Conservation (phyloP, 92 coral and sea anemone species). For the Zoanthus solanderi region DNA sequence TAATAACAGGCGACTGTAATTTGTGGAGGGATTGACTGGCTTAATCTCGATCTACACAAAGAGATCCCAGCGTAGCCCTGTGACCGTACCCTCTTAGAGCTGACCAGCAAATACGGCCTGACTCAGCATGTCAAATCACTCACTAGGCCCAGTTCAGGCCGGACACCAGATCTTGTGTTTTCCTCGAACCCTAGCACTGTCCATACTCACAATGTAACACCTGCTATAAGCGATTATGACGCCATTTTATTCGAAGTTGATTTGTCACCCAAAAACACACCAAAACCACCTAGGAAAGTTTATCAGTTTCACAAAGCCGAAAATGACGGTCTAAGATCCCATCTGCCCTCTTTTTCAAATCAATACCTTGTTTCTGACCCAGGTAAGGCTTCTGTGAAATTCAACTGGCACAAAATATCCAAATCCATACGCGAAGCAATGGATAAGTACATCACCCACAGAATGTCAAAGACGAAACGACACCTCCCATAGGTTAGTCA, state of each 20-base stretch:
- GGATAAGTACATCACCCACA: constrained; percentile 51
- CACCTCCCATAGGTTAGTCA: constrained; percentile 66
- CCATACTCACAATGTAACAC: constrained; percentile 58
- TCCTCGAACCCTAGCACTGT: constrained; percentile 52
- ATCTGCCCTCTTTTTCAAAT: constrained; percentile 46
- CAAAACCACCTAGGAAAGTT: constrained; percentile 55
- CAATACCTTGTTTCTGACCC: constrained; percentile 52
- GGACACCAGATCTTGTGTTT: constrained; percentile 64
- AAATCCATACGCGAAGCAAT: constrained; percentile 46
- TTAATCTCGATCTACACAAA: constrained; percentile 51
- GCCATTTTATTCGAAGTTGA: constrained; percentile 51
- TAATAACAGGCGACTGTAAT: too few species aligned
- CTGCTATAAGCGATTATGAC: constrained; percentile 63
- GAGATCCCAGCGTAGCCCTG: constrained; percentile 45
- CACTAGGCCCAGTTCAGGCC: constrained; percentile 55
- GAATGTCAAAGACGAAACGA: constrained; percentile 47
- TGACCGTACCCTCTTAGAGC: constrained; percentile 57
- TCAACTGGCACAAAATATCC: constrained; percentile 54
- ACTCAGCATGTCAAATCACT: constrained; percentile 62
- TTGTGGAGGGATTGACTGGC: constrained; percentile 54
- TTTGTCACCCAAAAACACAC: constrained; percentile 51
- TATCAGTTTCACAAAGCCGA: constrained; percentile 59
- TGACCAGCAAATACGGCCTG: neutral
- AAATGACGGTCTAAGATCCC: constrained; percentile 39
- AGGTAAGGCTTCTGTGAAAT: neutral